Evolutionary conservation across 2,113 vertebrate species (phyloP).

Genomic region (Heptranchias perlo): DNA sequence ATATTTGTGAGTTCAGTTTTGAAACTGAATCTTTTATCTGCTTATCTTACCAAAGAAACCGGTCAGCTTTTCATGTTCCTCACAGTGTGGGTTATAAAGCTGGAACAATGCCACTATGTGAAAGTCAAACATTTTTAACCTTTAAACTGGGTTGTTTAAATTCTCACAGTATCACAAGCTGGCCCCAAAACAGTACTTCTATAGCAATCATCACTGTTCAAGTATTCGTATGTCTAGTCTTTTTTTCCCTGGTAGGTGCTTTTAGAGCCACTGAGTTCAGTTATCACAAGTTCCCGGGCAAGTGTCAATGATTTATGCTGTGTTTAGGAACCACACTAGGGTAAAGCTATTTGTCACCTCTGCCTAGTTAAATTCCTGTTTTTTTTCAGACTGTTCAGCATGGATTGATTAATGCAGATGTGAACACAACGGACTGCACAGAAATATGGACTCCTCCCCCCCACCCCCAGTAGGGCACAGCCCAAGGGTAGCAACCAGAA

Average conservation of each 20-base stretch:
- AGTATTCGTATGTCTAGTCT: background rate
- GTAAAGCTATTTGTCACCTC: conserved; percentile 22
- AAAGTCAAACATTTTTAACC: conserved; percentile 36
- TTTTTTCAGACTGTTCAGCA: background rate
- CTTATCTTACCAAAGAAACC: conserved; percentile 28
- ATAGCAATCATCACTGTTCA: conserved; percentile 5
- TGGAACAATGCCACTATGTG: conserved; percentile 33
- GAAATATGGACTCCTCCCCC: background rate
- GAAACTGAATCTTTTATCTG: conserved; percentile 35
- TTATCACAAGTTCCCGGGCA: conserved; percentile 2
- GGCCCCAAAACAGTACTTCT: conserved; percentile 11
- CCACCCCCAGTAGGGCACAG: background rate
- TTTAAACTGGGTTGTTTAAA: conserved; percentile 31
- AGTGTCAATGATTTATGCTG: conserved; percentile 15
- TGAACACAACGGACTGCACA: background rate
- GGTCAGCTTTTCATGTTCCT: conserved; percentile 27
- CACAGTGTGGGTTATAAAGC: conserved; percentile 33
- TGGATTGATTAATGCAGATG: background rate
- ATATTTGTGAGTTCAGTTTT: conserved; percentile 33
- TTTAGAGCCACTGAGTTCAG: background rate
- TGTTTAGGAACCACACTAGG: background rate
- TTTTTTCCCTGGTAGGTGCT: background rate
- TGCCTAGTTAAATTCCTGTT: background rate
- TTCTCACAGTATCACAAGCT: conserved; percentile 29
- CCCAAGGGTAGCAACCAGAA: background rate